Evolutionary conservation across 1,140 invertebrate genomes (phyloP).

Genomic region (Callitettix versicolor): DNA sequence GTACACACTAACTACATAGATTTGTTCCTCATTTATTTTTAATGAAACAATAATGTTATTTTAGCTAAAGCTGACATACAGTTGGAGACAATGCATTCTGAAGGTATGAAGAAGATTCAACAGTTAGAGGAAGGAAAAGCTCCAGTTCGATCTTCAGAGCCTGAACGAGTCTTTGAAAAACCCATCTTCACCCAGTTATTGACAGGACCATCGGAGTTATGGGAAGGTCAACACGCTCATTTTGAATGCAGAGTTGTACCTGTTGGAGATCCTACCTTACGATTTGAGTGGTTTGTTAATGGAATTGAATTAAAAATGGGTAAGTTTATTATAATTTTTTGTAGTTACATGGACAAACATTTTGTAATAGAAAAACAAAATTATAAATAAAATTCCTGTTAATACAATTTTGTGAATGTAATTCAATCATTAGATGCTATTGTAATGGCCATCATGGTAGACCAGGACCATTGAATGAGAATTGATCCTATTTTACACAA

Average conservation of each 20-base stretch:
- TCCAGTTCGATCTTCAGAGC: constrained; percentile 48
- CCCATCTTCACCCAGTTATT: constrained; percentile 86
- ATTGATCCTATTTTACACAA: no score
- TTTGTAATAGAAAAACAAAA: no score
- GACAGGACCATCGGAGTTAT: constrained; percentile 79
- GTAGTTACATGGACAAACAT: no score
- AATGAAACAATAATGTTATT: no score
- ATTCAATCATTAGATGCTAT: no score
- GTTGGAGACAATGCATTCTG: constrained; percentile 86
- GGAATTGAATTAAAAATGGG: constrained; percentile 84
- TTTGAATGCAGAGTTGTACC: constrained; percentile 95
- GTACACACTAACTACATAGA: no score
- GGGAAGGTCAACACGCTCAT: constrained; percentile 89
- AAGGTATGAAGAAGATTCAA: constrained; percentile 84
- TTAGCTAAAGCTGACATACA: constrained; percentile 78
- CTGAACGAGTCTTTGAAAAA: constrained; percentile 74
- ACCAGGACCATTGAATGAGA: no score
- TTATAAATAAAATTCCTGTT: no score
- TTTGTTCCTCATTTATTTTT: no score
- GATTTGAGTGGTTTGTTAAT: constrained; percentile 92
- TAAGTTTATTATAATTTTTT: constrained; percentile 29
- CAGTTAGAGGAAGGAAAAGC: constrained; percentile 72
- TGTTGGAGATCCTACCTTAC: constrained; percentile 79
- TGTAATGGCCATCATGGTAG: no score
- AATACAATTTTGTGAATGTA: no score